Conservation (phyloP, 2,888 invertebrate genomes). For the Lottia scabra region DNA sequence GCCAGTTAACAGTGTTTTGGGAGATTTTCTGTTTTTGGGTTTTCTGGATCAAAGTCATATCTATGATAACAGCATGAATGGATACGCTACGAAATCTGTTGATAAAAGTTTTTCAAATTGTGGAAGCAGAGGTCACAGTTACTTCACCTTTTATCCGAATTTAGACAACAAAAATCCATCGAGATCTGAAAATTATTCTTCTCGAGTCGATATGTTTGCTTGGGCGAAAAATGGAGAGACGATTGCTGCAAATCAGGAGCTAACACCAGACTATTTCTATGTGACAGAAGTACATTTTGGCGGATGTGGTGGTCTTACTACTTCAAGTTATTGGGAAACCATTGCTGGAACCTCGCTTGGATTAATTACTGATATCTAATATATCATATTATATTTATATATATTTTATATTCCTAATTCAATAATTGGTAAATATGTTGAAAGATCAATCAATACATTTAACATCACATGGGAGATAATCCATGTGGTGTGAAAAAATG, state of each 20-base stretch:
- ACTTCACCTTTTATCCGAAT: slow-evolving; percentile 9
- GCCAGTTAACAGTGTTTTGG: background rate
- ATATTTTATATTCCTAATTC: too few relatives aligned
- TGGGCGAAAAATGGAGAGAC: background rate
- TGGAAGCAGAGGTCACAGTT: background rate
- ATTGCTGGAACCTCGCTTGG: background rate
- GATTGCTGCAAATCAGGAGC: background rate
- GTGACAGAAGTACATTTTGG: slow-evolving; percentile 13
- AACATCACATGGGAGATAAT: too few relatives aligned
- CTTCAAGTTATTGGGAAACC: background rate
- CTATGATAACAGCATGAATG: background rate
- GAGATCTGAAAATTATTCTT: too few relatives aligned
- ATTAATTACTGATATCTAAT: background rate
- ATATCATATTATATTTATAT: too few relatives aligned
- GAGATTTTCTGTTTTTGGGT: background rate
- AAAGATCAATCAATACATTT: too few relatives aligned
- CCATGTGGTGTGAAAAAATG: too few relatives aligned
- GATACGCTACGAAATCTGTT: background rate
- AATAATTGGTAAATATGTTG: too few relatives aligned
- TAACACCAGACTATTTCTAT: slow-evolving; percentile 1
- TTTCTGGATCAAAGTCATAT: background rate
- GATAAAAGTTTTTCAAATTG: slow-evolving; percentile 3
- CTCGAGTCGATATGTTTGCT: background rate
- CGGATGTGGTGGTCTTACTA: slow-evolving; percentile 8
- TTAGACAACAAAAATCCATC: background rate